Evolutionary conservation across 2,888 invertebrate genomes (phyloP).

Genomic region (Bruchidius siliquastri): DNA sequence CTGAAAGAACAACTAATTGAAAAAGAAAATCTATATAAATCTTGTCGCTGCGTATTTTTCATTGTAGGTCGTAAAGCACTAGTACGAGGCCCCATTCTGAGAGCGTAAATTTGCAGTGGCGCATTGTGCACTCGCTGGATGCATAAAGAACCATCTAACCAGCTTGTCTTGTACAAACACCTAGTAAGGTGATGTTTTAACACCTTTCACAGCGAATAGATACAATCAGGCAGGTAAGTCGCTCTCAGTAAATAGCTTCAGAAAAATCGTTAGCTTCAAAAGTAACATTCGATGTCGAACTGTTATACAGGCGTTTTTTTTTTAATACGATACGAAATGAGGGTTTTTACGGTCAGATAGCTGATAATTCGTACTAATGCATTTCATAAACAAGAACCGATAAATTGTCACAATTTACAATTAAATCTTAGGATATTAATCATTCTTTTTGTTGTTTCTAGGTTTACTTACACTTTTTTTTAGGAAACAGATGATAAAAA

Average conservation of each 20-base stretch:
- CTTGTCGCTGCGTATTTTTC: neutral
- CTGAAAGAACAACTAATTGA: too few species aligned
- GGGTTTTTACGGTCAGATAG: too few species aligned
- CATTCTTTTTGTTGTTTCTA: too few species aligned
- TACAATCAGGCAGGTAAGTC: neutral
- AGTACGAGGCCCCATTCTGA: neutral
- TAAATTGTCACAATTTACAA: too few species aligned
- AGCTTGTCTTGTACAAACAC: neutral
- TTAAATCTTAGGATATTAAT: too few species aligned
- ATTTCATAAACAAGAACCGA: too few species aligned
- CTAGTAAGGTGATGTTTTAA: neutral
- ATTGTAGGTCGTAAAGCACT: neutral
- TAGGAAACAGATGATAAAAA: too few species aligned
- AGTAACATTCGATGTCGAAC: neutral
- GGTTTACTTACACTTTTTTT: too few species aligned
- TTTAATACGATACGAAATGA: too few species aligned
- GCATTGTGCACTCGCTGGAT: neutral
- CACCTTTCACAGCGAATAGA: neutral
- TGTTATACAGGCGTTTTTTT: too few species aligned
- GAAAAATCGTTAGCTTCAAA: neutral
- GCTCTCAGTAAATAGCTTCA: neutral
- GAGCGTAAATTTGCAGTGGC: neutral
- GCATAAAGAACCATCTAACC: neutral
- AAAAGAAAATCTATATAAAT: too few species aligned
- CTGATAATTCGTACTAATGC: too few species aligned